Conservation (phyloP, 2,113 vertebrate genomes). For the Plectropomus leopardus region DNA sequence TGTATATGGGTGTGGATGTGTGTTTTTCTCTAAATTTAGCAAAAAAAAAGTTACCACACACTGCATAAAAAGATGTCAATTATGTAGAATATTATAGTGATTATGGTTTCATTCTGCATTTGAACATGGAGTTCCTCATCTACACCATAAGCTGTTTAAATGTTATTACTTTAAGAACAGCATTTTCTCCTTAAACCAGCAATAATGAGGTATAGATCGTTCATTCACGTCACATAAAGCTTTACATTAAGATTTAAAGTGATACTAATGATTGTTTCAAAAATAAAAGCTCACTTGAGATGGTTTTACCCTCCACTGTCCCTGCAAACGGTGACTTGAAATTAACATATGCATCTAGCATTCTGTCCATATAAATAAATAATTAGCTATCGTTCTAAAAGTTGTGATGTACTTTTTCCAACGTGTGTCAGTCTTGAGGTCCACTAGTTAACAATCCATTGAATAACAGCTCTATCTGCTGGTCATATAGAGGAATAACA, state of each 20-base stretch:
- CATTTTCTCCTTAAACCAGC: background rate
- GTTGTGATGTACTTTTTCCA: background rate
- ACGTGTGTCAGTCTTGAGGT: background rate
- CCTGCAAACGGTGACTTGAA: background rate
- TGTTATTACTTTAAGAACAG: background rate
- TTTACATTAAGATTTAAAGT: too few species aligned
- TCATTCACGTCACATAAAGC: background rate
- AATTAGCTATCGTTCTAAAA: background rate
- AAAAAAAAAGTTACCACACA: background rate
- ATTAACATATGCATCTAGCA: background rate
- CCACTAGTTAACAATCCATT: background rate
- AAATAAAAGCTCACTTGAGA: background rate
- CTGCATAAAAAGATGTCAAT: background rate
- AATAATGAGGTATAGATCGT: too few species aligned
- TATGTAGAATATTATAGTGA: background rate
- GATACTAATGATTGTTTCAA: background rate
- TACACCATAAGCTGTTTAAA: background rate
- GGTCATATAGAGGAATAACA: constrained; percentile 32
- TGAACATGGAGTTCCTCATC: background rate
- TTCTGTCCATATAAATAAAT: background rate
- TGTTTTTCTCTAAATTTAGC: background rate
- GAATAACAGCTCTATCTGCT: constrained; percentile 52
- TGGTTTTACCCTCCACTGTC: background rate
- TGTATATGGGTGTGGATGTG: background rate
- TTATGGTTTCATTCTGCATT: background rate